Evolutionary conservation across 2,113 vertebrate genomes (phyloP), one percentile per base, ranked within the genome.

Genomic region (Ceratotherium simum): DNA sequence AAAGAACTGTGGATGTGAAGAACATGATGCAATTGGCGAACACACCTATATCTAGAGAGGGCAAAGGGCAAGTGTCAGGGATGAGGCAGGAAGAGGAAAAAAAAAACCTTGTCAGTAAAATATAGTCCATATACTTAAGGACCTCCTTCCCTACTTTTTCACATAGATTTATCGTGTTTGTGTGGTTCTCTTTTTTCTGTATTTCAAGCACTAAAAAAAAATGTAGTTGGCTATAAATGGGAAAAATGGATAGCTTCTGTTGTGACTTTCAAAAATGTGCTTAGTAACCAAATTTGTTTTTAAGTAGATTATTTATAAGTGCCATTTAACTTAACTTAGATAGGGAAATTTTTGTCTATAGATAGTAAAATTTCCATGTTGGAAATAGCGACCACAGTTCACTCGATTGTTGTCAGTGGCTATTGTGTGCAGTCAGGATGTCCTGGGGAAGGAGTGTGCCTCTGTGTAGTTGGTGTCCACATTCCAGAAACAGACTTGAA

Each of bases 361-460:
- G 98, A 93, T 98, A 98, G 98, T 97, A 99, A 98, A 98, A 98
- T 98, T 99, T 99, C 98, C 99, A 99, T 98, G 98, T 99, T 98
- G 99, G 99, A 99, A 99, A 98, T 98, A 98, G 98, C 98, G 98
- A 98, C 98, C 98, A 96, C 78, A 97, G 96, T 98, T 98, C 97
- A 97, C 97, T 98, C 98, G 98, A 90, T 99, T 99, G 99, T 99
- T 99, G 98, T 99, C 98, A 98, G 98, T 98, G 98, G 98, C 99
- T 99, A 99, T 99, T 99, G 99, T 99, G 98, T 99, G 98, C 98
- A 99, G 99, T 98, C 99, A 99, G 99, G 99, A 99, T 99, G 99
- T 99, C 99, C 99, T 99, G 99, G 99, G 99, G 98, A 99, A 99
- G 98, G 98, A 98, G 97, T 79, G 91, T 98, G 98, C 90, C 91